A percentile compares a stretch with the other conserved stretches of the same genome.
Conservation (phyloP, 2,797 vertebrate genomes). For the Passerculus sandwichensis region DNA sequence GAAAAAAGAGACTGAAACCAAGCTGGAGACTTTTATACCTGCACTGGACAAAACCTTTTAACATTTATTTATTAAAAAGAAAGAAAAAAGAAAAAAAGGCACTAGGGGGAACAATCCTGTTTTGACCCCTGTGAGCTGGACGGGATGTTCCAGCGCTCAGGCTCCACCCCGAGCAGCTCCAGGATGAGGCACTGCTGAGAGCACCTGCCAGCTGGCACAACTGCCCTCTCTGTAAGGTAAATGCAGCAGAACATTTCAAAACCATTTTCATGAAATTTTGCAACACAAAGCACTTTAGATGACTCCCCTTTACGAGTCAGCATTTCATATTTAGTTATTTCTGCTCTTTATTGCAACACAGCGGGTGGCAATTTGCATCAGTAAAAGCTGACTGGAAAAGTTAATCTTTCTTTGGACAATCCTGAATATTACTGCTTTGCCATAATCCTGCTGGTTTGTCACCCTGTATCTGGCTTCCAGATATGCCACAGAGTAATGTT, state of each 20-base stretch:
- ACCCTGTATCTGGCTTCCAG: neutral
- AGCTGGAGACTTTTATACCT: neutral
- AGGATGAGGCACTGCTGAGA: neutral
- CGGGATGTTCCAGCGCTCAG: neutral
- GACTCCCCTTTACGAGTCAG: neutral
- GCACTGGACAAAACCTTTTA: neutral
- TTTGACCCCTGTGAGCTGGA: neutral
- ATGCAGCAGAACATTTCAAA: slow-evolving; percentile 29
- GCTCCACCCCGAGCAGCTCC: neutral
- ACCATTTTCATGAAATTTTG: slow-evolving; percentile 12
- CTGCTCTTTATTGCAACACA: slow-evolving; percentile 22
- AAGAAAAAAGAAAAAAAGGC: neutral
- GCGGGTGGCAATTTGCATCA: neutral
- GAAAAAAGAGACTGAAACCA: neutral
- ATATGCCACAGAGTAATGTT: neutral
- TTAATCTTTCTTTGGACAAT: slow-evolving; percentile 39
- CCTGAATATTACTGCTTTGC: neutral
- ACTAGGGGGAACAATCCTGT: neutral
- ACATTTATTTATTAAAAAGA: neutral
- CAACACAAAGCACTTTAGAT: slow-evolving; percentile 29
- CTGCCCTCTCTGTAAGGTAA: neutral
- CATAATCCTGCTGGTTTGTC: neutral
- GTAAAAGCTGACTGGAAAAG: slow-evolving; percentile 21
- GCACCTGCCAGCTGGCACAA: slow-evolving; percentile 26
- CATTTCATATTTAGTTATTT: slow-evolving; percentile 6